Base-by-base conservation (phyloP, 1,140 invertebrate species). In the Ruditapes philippinarum region DNA sequence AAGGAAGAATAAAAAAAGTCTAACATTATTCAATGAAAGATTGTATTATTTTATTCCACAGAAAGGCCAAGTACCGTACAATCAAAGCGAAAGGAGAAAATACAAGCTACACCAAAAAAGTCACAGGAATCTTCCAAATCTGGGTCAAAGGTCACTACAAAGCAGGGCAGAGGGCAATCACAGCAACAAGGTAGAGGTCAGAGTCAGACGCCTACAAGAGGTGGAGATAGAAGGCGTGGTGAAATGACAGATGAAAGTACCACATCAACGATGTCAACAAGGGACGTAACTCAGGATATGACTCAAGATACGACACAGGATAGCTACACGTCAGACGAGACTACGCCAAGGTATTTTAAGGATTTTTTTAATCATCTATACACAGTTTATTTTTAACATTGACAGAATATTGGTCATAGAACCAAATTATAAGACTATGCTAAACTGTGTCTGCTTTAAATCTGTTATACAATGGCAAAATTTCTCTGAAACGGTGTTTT, bases 251-350 rank as follows among this genome's bases (percentile, higher is more conserved):
- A 85, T 60, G 74, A 85, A 42, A 57, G 57, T 70, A 84, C 68
- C 1, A 85, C 68, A 19, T 49, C 81, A 28, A 85, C 62, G 28
- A 36, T 80, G 49, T 85, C 89, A 60, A 65, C 76, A 79, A 42
- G 85, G 60, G 73, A 76, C 49, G 25, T 54, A 14, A 88, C 85
- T 11, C 51, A 54, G 54, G 85, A 88, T 70, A 7, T 70, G 28
- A 70, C 60, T 2, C 74, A 79, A 38, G 87, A 89, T 38, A 89
- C 79, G 22, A 89, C 87, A 28, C 60, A 81, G 28, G 87, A 89
- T 62, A 74, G 68, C 25, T 89, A 89, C 42, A 82, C 87, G 0
- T 89, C 87, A 22, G 80, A 83, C 60, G 87, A 82, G 49, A 82
- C 80, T 42, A 89, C 79, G 4, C 87, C 87, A 76, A 73, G 80